These are phyloP conservation scores for Arrhopalites spinosus DNA, from an alignment of 2,888 invertebrate genomes.

Conservation along the genomic window DNA sequence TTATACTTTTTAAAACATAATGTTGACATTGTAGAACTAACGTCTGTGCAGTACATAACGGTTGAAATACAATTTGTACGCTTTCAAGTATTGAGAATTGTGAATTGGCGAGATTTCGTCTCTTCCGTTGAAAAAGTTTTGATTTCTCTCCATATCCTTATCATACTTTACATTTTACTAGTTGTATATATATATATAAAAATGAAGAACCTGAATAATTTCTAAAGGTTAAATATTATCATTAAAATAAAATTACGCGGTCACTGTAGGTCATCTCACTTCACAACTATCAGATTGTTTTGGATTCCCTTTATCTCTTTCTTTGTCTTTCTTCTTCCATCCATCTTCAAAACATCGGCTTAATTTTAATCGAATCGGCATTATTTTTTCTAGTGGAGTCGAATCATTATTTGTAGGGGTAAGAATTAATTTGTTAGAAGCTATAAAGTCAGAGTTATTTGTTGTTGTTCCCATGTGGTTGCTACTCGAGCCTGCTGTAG, in stretches of 20 bases:
- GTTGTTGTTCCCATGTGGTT: neutral
- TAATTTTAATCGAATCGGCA: constrained; percentile 82
- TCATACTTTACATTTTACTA: too few species aligned
- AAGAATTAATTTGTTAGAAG: neutral
- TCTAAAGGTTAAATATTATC: too few species aligned
- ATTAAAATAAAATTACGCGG: too few species aligned
- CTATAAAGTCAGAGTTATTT: neutral
- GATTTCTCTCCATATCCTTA: too few species aligned
- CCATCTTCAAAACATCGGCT: constrained; percentile 70
- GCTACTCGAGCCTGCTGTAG: neutral
- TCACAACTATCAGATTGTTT: constrained; percentile 55
- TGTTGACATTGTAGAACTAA: neutral
- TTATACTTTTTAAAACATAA: too few species aligned
- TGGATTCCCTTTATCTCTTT: constrained; percentile 46
- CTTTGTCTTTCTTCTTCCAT: constrained; percentile 58
- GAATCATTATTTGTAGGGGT: neutral
- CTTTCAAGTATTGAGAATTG: neutral
- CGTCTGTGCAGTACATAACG: neutral
- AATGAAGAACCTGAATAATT: too few species aligned
- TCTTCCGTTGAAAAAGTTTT: too few species aligned
- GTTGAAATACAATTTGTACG: neutral
- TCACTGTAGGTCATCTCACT: constrained; percentile 53
- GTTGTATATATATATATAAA: too few species aligned
- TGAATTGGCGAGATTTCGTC: constrained; percentile 3
- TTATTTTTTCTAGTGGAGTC: constrained; percentile 57